phyloP scores from a whole-genome alignment of 2,888 invertebrate genomes.

The Thecophora atra region DNA sequence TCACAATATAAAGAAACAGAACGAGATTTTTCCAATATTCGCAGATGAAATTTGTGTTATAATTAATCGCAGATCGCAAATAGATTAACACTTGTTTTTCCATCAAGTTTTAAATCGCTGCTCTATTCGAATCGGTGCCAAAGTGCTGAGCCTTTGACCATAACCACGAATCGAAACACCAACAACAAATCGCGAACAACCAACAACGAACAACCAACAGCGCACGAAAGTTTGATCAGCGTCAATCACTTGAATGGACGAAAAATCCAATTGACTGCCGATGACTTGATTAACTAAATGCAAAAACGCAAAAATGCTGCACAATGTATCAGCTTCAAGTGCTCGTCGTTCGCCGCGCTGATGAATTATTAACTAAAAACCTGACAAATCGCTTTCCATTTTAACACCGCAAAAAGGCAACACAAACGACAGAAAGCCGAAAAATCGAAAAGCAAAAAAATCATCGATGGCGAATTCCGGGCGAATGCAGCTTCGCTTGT shows the following conservation, averaged over 20 bases:
- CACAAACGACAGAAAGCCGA: constrained; percentile 13
- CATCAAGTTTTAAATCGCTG: background rate
- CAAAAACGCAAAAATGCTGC: constrained; percentile 17
- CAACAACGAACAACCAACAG: background rate
- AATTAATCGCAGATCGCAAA: too few relatives aligned
- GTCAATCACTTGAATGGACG: constrained; percentile 36
- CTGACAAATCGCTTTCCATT: constrained; percentile 65
- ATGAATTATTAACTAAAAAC: constrained; percentile 58
- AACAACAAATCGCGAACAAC: background rate
- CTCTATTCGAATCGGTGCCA: background rate
- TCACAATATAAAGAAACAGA: background rate
- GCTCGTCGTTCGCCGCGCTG: constrained; percentile 39
- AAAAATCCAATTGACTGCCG: background rate
- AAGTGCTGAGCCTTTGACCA: background rate
- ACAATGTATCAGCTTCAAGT: constrained; percentile 21
- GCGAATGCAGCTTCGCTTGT: background rate
- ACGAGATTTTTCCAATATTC: too few relatives aligned
- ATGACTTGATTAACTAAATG: constrained; percentile 10
- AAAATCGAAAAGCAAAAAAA: constrained; percentile 14
- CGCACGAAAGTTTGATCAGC: constrained; percentile 25
- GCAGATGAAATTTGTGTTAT: too few relatives aligned
- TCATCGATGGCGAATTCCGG: constrained; percentile 18
- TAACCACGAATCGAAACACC: background rate
- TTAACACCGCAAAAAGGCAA: constrained; percentile 47
- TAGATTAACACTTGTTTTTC: too few relatives aligned